Evolutionary conservation across 37 sponge, comb jelly and placozoan species (phyloP), one percentile per base, ranked within the genome.

Genomic region (Spongilla lacustris): DNA sequence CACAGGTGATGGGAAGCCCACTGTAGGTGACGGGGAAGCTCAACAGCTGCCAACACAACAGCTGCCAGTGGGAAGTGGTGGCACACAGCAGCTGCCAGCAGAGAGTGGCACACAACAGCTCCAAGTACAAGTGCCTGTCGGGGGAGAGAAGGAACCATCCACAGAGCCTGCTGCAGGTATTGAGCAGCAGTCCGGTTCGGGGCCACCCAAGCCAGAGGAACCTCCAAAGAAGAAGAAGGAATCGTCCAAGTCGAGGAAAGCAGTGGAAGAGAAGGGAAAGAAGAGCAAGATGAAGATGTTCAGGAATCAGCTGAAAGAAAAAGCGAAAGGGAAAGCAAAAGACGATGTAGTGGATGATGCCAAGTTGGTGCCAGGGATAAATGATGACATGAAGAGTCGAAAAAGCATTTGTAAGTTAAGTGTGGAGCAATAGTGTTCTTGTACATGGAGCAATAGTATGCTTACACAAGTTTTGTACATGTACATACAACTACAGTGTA

Each of bases 181-280:
- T 3, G 41, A 41, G 41, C 41, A 41, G 41, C 41, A 41, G 58
- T 6, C 58, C 11, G 58, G 19, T 4, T 2, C 76, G 19, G 5
- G 36, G 32, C n/a, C 23, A 9, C 22, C 76, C 35, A 30, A 75
- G 32, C n/a, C 23, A 9, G 76, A 30, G 36, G 25, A 6, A 10
- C 35, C 38, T 75, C 4, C 35, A 36, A 69, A 77, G 50, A 69
- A 74, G 50, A 69, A 74, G 84, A 30, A 35, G 33, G 75, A 58
- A 17, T 58, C 58, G 14, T 58, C 58, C 12, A 58, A 58, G 58
- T 58, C 19, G 58, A 58, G 21, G 58, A 58, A 58, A 17, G 21
- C 21, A 17, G 50, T 6, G 30, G 23, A 50, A 36, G 49, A 32
- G 84, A 50, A 31, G 41, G 75, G 23, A 41, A 73, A 25, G 50